Conservation (phyloP, 2,888 invertebrate genomes). For the Neoascia interrupta region DNA sequence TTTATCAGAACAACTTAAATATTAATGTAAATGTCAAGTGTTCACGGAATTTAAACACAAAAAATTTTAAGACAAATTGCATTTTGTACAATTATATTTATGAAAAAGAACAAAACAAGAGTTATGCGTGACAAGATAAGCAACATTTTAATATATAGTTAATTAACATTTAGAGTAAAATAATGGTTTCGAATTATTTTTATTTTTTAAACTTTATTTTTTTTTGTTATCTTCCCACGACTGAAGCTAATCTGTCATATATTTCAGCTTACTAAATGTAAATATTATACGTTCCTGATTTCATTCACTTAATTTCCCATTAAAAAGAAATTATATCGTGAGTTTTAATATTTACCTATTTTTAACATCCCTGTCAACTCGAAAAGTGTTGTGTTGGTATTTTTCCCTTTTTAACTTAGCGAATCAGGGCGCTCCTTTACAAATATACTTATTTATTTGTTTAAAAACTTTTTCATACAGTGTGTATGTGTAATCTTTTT, state of each 20-base stretch:
- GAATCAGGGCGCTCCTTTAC: too few species aligned
- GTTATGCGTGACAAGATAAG: constrained; percentile 13
- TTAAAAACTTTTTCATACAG: too few species aligned
- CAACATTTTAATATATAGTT: constrained; percentile 14
- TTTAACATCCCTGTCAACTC: too few species aligned
- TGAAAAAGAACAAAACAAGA: constrained; percentile 9
- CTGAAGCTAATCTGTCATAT: not conserved
- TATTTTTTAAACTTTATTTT: not conserved
- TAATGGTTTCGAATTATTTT: constrained; percentile 21
- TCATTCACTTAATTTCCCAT: not conserved
- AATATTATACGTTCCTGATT: constrained; percentile 30
- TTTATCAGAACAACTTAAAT: constrained; percentile 31
- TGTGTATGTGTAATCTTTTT: too few species aligned
- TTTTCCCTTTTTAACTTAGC: too few species aligned
- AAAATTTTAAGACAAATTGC: constrained; percentile 20
- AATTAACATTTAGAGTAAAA: constrained; percentile 31
- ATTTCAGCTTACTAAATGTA: not conserved
- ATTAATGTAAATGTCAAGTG: constrained; percentile 42
- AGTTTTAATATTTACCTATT: too few species aligned
- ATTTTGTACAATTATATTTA: constrained; percentile 16
- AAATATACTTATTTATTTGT: too few species aligned
- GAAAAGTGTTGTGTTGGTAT: too few species aligned
- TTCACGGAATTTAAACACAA: constrained; percentile 18
- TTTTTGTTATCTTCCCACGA: not conserved
- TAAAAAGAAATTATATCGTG: not conserved